These are phyloP conservation scores for Entelurus aequoreus DNA, from an alignment of 2,113 vertebrate genomes.

Conservation along the genomic window DNA sequence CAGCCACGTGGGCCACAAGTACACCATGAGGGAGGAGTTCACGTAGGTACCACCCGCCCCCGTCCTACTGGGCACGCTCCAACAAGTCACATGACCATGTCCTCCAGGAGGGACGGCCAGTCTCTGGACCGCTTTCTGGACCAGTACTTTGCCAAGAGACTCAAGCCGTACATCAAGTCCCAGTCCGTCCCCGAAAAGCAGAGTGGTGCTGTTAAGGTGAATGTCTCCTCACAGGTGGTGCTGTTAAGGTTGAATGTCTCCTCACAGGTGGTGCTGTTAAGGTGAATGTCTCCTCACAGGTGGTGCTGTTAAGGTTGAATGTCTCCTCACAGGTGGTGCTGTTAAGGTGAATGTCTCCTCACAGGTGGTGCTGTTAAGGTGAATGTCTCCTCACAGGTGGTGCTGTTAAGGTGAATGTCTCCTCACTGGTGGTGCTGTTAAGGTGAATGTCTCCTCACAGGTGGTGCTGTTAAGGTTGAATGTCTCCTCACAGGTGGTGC, in stretches of 20 bases:
- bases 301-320: too few species aligned
- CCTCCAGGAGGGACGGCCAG: slow-evolving; percentile 67
- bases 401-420: too few species aligned
- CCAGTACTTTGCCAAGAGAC: slow-evolving; percentile 63
- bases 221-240: not conserved
- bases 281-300: too few species aligned
- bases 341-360: too few species aligned
- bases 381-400: too few species aligned
- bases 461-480: too few species aligned
- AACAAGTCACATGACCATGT: not conserved
- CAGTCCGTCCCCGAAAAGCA: slow-evolving; percentile 67
- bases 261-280: not conserved
- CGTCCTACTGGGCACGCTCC: not conserved
- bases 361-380: too few species aligned
- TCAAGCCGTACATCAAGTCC: slow-evolving; percentile 72
- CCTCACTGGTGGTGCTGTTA: too few species aligned
- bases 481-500: too few species aligned
- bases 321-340: too few species aligned
- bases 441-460: too few species aligned
- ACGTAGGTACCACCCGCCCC: slow-evolving; percentile 63
- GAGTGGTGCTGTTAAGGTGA: slow-evolving; percentile 50
- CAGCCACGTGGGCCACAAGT: slow-evolving; percentile 69
- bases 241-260: not conserved
- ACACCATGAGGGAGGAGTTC: slow-evolving; percentile 76
- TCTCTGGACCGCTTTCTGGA: slow-evolving; percentile 70